Conservation (phyloP, 2,888 invertebrate species). For the Nephrotoma guestfalica region DNA sequence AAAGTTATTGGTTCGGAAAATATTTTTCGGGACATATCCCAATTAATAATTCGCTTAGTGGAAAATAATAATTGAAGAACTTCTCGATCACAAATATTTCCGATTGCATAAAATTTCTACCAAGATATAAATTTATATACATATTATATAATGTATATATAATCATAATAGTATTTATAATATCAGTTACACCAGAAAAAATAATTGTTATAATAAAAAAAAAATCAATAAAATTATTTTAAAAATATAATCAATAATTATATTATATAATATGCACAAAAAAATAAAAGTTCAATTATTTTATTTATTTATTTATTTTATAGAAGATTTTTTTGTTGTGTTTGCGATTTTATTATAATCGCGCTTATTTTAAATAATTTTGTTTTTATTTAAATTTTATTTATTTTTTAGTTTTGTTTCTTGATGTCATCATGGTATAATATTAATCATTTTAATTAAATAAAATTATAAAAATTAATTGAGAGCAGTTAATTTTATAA, state of each 20-base stretch:
- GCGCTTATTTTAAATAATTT: background rate
- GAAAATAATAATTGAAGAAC: no score
- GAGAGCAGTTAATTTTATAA: background rate
- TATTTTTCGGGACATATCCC: no score
- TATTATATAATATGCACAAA: background rate
- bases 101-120: no score
- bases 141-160: background rate
- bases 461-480: background rate
- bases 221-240: background rate
- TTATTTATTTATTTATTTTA: background rate
- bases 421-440: background rate
- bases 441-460: background rate
- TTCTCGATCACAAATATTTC: no score
- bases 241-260: background rate
- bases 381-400: background rate
- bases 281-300: background rate
- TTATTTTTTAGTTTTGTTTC: background rate
- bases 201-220: background rate
- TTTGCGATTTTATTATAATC: background rate
- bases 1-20: no score
- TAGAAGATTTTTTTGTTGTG: background rate
- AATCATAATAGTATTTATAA: background rate
- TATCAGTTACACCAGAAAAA: background rate
- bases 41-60: no score
- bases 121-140: background rate